Percentiles rank a stretch among this genome's conserved stretches.
Evolutionary conservation across 2,888 invertebrate species (phyloP).

Genomic region (Chesias legatella): DNA sequence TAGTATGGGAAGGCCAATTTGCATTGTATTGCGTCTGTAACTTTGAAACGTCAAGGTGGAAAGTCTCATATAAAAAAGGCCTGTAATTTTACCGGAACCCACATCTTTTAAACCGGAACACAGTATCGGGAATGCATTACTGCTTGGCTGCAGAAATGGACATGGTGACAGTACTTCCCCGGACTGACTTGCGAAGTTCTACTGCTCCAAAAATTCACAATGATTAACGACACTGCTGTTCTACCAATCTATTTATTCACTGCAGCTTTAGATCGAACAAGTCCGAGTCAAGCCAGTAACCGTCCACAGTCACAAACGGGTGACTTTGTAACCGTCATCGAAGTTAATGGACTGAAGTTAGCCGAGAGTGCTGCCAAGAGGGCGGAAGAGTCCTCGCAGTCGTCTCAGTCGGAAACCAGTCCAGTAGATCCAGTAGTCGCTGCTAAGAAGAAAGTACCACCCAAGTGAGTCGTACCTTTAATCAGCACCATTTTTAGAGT

Average conservation of each 20-base stretch:
- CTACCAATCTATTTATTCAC: constrained; percentile 21
- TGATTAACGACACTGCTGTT: no score
- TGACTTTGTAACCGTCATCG: constrained; percentile 92
- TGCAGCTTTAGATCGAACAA: constrained; percentile 63
- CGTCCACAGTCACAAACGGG: constrained; percentile 76
- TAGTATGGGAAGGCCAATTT: no score
- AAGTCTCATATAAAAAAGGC: no score
- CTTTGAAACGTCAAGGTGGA: no score
- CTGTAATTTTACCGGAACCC: no score
- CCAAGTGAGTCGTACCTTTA: constrained; percentile 68
- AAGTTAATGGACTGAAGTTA: constrained; percentile 89
- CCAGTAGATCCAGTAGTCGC: constrained; percentile 78
- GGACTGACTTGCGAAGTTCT: no score
- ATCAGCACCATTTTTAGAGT: neutral
- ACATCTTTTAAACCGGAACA: no score
- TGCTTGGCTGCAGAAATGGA: no score
- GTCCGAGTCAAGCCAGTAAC: constrained; percentile 68
- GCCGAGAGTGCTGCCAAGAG: constrained; percentile 70
- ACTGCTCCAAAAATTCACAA: no score
- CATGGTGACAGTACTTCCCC: no score
- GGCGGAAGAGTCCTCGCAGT: constrained; percentile 61
- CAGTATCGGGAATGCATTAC: no score
- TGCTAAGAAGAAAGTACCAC: constrained; percentile 83
- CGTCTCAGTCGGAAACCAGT: constrained; percentile 76
- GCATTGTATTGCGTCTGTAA: no score